Conservation (phyloP, 2,888 invertebrate species). For the Troides oblongomaculatus region DNA sequence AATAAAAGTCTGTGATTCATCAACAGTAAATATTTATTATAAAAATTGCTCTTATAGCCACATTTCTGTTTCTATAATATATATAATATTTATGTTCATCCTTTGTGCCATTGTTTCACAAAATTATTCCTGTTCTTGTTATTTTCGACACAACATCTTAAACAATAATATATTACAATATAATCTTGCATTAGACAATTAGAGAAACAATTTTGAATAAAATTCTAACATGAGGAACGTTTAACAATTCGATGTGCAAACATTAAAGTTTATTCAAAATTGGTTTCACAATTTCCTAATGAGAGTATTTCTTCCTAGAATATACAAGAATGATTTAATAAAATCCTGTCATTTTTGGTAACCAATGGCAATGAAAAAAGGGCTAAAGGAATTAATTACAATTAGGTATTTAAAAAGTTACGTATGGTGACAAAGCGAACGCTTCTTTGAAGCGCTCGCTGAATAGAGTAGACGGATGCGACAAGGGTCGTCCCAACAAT, state of each 20-base stretch:
- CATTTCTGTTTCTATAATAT: conserved; percentile 80
- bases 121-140: conserved; percentile 80
- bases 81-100: conserved; percentile 79
- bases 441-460: conserved; percentile 64
- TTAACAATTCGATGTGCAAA: conserved; percentile 77
- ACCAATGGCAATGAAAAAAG: conserved; percentile 76
- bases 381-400: conserved; percentile 46
- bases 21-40: conserved; percentile 81
- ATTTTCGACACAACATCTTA: conserved; percentile 79
- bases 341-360: conserved; percentile 80
- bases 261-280: conserved; percentile 59
- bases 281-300: conserved; percentile 65
- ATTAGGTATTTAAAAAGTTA: conserved; percentile 71
- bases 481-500: conserved; percentile 55
- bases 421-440: conserved; percentile 61
- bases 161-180: conserved; percentile 76
- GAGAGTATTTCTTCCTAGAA: conserved; percentile 71
- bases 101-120: conserved; percentile 80
- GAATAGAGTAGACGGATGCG: conserved; percentile 59
- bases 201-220: conserved; percentile 66
- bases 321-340: conserved; percentile 75
- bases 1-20: conserved; percentile 69
- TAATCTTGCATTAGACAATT: conserved; percentile 72
- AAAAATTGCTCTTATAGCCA: conserved; percentile 81
- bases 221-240: conserved; percentile 67